A percentile compares a stretch with the other conserved stretches of the same genome.
phyloP scores from a whole-genome alignment of 53 echinoderm and acorn worm species.

The Hippasteria phrygiana region DNA sequence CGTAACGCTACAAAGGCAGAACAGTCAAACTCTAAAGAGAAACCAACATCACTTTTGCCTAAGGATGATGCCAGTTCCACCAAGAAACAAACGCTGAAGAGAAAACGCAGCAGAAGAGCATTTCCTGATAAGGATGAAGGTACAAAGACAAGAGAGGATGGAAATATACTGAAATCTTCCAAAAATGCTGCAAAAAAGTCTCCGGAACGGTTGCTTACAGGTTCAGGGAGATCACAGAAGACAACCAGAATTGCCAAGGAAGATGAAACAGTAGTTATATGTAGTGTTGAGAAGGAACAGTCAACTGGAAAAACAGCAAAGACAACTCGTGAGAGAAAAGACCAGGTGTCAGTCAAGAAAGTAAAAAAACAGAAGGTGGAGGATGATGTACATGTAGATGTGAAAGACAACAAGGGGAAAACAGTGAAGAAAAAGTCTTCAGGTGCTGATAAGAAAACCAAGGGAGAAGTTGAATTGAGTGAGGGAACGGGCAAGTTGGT shows the following conservation, averaged over 20 bases:
- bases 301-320: background rate
- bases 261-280: background rate
- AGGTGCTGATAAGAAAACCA: background rate
- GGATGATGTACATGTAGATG: background rate
- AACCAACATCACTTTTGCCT: background rate
- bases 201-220: background rate
- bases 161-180: background rate
- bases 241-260: background rate
- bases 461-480: background rate
- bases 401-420: conserved; percentile 2
- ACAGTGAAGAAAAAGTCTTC: background rate
- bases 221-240: background rate
- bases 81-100: background rate
- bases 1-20: background rate
- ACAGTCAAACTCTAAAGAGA: conserved; percentile 1
- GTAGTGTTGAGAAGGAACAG: background rate
- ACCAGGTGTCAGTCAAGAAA: background rate
- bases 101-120: background rate
- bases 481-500: background rate
- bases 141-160: background rate
- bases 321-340: background rate
- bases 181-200: background rate
- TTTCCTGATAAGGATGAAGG: background rate
- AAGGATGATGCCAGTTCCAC: background rate
- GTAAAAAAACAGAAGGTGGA: background rate